These are phyloP conservation scores for Mormyrus proboscirostris DNA, from an alignment of 2,797 vertebrate genomes.

Conservation along the genomic window DNA sequence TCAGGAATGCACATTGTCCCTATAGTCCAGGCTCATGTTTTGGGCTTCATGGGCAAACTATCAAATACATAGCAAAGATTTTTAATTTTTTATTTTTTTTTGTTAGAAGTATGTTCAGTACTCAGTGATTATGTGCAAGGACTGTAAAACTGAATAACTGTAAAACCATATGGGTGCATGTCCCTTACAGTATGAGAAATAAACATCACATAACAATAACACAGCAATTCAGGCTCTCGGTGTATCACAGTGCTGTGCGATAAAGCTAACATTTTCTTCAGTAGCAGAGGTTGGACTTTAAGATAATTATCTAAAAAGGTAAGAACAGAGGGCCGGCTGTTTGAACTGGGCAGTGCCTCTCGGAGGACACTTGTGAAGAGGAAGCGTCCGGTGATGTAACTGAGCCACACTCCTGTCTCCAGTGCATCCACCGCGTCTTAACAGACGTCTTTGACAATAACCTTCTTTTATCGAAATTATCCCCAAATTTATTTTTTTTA, in stretches of 20 bases:
- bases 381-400: background rate
- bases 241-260: background rate
- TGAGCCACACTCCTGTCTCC: background rate
- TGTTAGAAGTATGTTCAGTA: background rate
- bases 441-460: background rate
- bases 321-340: background rate
- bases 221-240: background rate
- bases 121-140: background rate
- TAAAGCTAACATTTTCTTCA: background rate
- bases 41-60: background rate
- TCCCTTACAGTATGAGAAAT: background rate
- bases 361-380: background rate
- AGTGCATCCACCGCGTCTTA: background rate
- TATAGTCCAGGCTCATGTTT: background rate
- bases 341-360: background rate
- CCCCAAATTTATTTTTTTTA: background rate
- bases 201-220: background rate
- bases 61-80: background rate
- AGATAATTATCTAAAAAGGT: background rate
- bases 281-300: background rate
- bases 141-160: background rate
- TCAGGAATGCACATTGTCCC: background rate
- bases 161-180: background rate
- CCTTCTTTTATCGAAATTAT: background rate
- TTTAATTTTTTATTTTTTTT: background rate